Evolutionary conservation across 2,888 invertebrate species (phyloP), one percentile per base, ranked within the genome.

Genomic region (Lasioglossum marginatum): DNA sequence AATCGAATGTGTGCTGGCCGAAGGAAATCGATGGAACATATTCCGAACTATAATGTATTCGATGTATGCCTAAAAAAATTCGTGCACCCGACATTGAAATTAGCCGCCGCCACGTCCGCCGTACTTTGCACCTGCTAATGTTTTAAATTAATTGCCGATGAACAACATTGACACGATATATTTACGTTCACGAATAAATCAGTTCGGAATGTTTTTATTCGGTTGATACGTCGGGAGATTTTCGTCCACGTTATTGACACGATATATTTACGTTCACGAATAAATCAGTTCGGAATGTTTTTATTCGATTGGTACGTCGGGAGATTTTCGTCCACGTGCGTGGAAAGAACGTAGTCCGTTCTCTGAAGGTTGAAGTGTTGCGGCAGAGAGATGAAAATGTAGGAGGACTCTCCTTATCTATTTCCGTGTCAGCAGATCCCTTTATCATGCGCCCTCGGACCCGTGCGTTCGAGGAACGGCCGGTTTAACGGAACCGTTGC

Each of bases 401-500:
- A 70, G 37, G 2, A 70, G 37, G 2, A 70, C n/a, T 70, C n/a
- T 66, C 23, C 10, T 66, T 60, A 79, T 72, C 31, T 72, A 48
- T 34, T 66, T 31, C 63, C n/a, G 23, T n/a, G 52, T 52, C 8
- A 76, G 16, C 2, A 2, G 72, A 19, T 63, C 71, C 27, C 52
- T 45, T 72, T 63, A 77, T 82, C 78, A 31, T 23, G 27, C 16
- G 27, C 10, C 40, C 68, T 52, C 31, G 16, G 4, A 77, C 40
- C 23, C 6, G 40, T n/a, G 48, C 23, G 23, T 31, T 37, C 63
- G 57, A 63, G 14, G 40, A 52, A 70, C 70, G 16, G n/a, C 52
- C 12, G 45, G 76, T 80, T 83, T 74, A 73, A 70, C 68, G 60
- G 48, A 77, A 66, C n/a, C 31, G 31, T 80, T 10, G 4, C n/a